Evolutionary conservation across 2,797 vertebrate genomes (phyloP), one percentile per base, ranked within the genome.

Genomic region (Meriones psammophilus): DNA sequence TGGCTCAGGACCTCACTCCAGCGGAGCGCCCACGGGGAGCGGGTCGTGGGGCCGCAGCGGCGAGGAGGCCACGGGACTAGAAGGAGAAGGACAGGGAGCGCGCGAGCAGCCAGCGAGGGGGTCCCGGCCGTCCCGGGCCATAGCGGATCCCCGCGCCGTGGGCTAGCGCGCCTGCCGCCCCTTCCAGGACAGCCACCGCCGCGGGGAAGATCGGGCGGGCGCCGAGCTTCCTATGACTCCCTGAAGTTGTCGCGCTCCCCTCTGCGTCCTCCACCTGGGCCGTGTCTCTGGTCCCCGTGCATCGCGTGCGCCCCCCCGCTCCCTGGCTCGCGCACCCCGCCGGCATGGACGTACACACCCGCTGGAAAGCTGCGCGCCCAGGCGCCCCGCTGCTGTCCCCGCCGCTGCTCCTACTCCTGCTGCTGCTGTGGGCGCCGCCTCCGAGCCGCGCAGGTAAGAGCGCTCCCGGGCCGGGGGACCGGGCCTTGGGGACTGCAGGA

Each of bases 281-380:
- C 50, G 86, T 4, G 93, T 79, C 97, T 94, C 88, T 89, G 96
- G 79, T 96, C 92, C 89, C 20, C 86, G 97, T 94, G 68, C 95
- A n/a, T 50, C 88, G 36, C 9, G 88, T 76, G 74, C 42, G 60
- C 20, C 60, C 30, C 30, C 30, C 83, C 42, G 95, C 80, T 92
- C 96, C 96, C 93, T 91, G 46, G 85, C 95, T 96, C 98, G 98
- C 97, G 89, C 68, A 58, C 87, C 73, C 96, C 96, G 93, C 97
- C 95, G 96, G 91, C 97, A 99, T 99, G 98, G 98, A 98, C 98
- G 98, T 98, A 66, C 98, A 99, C 98, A 99, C 98, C 94, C 98
- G 98, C 97, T 99, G 98, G 98, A 99, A 99, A 98, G 98, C 97
- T 54, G 96, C 97, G 98, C 94, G 77, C 64, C 97, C 96, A n/a